Evolutionary conservation across 2,113 vertebrate species (phyloP), one percentile per base, ranked within the genome.

Genomic region (Petroica traversi): DNA sequence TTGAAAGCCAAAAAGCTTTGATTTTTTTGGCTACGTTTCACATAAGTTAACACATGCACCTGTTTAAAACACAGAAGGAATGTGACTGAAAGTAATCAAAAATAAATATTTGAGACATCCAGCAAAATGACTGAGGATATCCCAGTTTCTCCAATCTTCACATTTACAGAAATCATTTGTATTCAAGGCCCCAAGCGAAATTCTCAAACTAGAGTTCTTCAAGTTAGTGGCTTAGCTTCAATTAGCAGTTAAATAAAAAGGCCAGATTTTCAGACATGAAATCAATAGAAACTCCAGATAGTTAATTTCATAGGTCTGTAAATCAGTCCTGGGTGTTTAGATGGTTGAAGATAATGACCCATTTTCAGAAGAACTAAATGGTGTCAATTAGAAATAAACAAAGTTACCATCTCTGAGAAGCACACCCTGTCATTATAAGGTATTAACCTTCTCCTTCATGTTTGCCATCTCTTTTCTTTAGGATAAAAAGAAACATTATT

Each of bases 261-360:
- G 33, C 8, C 40, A 14, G 25, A 54, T 61, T 92, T 95, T 91
- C 66, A 91, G 93, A 76, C 74, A 54, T 33, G 4, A 92, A 95
- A 95, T 95, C 94, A 89, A 94, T 89, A 87, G 84, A 54, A 96
- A 82, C n/a, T 89, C 28, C 52, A 72, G 45, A 85, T 85, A 52
- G 28, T 61, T 87, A 72, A 78, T 84, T 82, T 82, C 81, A 66
- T 25, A 85, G 33, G 19, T 82, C 66, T 81, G 58, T 45, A 92
- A 94, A 91, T 59, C 66, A 79, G 45, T 48, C 45, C 24, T 43
- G 23, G 16, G 40, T 79, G 16, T 78, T 82, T 40, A 82, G 45
- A 54, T 43, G 26, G 71, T 38, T 64, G 40, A 79, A 92, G 73
- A 91, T 48, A 95, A 92, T 19, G 31, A 75, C 24, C 24, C 45